A percentile compares a stretch with the other conserved stretches of the same genome.
phyloP scores from a whole-genome alignment of 2,797 vertebrate species.

The Nannoperca australis region DNA sequence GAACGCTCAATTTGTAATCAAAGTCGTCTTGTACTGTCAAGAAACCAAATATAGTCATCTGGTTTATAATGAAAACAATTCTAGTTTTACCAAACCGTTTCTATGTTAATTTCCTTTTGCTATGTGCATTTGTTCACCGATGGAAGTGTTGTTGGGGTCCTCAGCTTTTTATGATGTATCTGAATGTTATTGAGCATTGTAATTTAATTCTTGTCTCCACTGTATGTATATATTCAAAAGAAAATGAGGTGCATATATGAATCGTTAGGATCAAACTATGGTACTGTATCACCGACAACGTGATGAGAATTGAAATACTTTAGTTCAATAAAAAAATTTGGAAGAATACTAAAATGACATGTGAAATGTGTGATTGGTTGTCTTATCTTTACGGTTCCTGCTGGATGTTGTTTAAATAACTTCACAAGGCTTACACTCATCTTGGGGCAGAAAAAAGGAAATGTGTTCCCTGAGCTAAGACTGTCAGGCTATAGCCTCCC shows the following conservation, averaged over 20 bases:
- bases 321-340: slow-evolving; percentile 88
- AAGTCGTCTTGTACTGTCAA: slow-evolving; percentile 19
- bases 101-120: slow-evolving; percentile 63
- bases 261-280: slow-evolving; percentile 82
- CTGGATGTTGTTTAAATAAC: background rate
- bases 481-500: background rate
- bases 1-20: background rate
- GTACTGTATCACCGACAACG: slow-evolving; percentile 86
- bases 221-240: slow-evolving; percentile 86
- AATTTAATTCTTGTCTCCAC: slow-evolving; percentile 88
- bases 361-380: background rate
- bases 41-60: slow-evolving; percentile 64
- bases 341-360: slow-evolving; percentile 70
- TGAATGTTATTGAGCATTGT: slow-evolving; percentile 88
- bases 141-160: slow-evolving; percentile 82
- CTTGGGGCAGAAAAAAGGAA: background rate
- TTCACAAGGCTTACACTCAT: background rate
- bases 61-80: slow-evolving; percentile 24
- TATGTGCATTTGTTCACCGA: slow-evolving; percentile 80
- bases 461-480: background rate
- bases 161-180: slow-evolving; percentile 83
- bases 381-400: background rate
- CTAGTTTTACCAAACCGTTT: slow-evolving; percentile 62
- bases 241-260: slow-evolving; percentile 85
- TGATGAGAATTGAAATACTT: slow-evolving; percentile 87